Conservation (phyloP, 2,888 invertebrate genomes). For the Eilema sororculum region DNA sequence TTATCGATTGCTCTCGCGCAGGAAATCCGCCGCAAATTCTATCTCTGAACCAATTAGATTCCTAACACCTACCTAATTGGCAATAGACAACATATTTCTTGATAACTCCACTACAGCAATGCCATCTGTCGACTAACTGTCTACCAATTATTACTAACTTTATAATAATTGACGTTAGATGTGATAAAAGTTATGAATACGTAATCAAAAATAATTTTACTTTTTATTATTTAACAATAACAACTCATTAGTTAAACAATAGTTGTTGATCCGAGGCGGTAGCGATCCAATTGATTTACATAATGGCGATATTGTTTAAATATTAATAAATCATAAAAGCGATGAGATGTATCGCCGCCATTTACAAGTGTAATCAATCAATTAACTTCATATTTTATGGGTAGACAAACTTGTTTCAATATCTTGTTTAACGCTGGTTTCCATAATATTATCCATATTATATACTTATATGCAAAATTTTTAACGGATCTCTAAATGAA, state of each 20-base stretch:
- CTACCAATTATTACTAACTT: background rate
- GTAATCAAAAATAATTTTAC: background rate
- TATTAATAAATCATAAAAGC: slow-evolving; percentile 25
- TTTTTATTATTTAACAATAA: background rate
- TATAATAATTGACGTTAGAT: background rate
- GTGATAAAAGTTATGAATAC: background rate
- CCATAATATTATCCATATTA: background rate
- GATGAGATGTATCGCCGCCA: slow-evolving; percentile 9
- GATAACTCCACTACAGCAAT: background rate
- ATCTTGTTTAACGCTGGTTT: background rate
- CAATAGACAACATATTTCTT: background rate
- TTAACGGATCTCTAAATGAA: too few relatives aligned
- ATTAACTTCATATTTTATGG: slow-evolving; percentile 29
- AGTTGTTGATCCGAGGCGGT: background rate
- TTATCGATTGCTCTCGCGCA: background rate
- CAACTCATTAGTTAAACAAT: slow-evolving; percentile 3
- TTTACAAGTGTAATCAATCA: slow-evolving; percentile 16
- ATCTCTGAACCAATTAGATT: background rate
- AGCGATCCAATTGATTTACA: background rate
- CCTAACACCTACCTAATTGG: background rate
- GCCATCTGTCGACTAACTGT: background rate
- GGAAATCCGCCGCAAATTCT: slow-evolving; percentile 1
- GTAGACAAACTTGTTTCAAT: slow-evolving; percentile 4
- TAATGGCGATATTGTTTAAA: slow-evolving; percentile 18
- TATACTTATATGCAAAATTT: too few relatives aligned